A percentile compares a stretch with the other conserved stretches of the same genome.
Evolutionary conservation across 2,113 vertebrate genomes (phyloP).

Genomic region (Cottus gobio): DNA sequence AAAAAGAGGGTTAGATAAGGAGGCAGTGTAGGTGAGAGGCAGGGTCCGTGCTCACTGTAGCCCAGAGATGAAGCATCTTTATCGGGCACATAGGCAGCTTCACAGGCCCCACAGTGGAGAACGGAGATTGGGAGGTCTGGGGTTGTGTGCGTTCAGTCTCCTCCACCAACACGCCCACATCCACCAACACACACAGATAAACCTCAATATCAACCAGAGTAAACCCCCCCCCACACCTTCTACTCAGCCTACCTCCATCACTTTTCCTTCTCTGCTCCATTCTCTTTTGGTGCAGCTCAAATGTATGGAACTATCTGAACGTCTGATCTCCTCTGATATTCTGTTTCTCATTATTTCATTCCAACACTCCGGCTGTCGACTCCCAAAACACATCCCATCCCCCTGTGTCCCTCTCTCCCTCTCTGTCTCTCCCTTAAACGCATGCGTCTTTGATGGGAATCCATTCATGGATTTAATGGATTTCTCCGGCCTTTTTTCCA

Average conservation of each 20-base stretch:
- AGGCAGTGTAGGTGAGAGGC: conserved; percentile 58
- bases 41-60: conserved; percentile 57
- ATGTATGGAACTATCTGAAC: conserved; percentile 72
- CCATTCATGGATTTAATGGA: conserved; percentile 86
- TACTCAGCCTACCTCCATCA: conserved; percentile 53
- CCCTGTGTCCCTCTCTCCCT: conserved; percentile 33
- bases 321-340: conserved; percentile 77
- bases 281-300: conserved; percentile 66
- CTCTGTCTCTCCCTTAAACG: conserved; percentile 73
- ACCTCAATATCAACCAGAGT: conserved; percentile 70
- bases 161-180: conserved; percentile 29
- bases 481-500: conserved; percentile 77
- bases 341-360: conserved; percentile 83
- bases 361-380: conserved; percentile 66
- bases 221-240: conserved; percentile 43
- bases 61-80: conserved; percentile 76
- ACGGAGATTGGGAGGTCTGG: conserved; percentile 79
- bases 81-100: conserved; percentile 78
- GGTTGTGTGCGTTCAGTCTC: conserved; percentile 48
- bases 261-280: conserved; percentile 34
- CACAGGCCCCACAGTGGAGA: conserved; percentile 77
- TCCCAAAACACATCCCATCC: conserved; percentile 57
- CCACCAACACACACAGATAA: conserved; percentile 61
- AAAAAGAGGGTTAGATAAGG: conserved; percentile 65
- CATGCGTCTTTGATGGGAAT: conserved; percentile 81